These are phyloP conservation scores for Strigamia transsilvanica DNA, from an alignment of 2,888 invertebrate genomes.

Conservation along the genomic window DNA sequence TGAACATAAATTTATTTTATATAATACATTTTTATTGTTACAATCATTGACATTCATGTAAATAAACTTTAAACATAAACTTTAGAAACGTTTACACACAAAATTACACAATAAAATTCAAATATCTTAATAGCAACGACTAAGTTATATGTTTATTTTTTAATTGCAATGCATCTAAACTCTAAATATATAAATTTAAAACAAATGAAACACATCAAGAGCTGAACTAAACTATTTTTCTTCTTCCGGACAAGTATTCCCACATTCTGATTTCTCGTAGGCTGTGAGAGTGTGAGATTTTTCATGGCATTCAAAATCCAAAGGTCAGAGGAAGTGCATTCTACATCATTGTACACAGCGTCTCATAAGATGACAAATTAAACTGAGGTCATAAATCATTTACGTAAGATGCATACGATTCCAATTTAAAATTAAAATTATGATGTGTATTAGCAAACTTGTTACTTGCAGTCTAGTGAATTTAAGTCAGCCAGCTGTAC, in stretches of 20 bases:
- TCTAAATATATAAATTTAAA: neutral
- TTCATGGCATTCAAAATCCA: neutral
- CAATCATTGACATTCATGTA: constrained; percentile 2
- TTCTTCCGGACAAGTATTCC: neutral
- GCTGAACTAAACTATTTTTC: neutral
- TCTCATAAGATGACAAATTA: neutral
- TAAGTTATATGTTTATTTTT: neutral
- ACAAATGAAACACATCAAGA: neutral
- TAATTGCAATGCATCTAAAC: too few species aligned
- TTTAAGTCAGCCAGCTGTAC: neutral
- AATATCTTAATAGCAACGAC: neutral
- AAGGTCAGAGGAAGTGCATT: constrained; percentile 1
- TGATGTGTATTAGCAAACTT: neutral
- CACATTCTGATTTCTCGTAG: constrained; percentile 6
- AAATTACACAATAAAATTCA: neutral
- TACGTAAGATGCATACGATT: neutral
- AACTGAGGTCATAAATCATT: neutral
- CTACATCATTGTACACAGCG: neutral
- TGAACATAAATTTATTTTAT: constrained; percentile 45
- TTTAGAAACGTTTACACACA: neutral
- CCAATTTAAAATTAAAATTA: neutral
- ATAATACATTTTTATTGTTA: neutral
- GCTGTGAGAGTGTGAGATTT: constrained; percentile 2
- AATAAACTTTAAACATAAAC: neutral
- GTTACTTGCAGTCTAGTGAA: constrained; percentile 17